Evolutionary conservation across 2,888 invertebrate genomes (phyloP), one percentile per base, ranked within the genome.

Genomic region (Tenthredo notha): DNA sequence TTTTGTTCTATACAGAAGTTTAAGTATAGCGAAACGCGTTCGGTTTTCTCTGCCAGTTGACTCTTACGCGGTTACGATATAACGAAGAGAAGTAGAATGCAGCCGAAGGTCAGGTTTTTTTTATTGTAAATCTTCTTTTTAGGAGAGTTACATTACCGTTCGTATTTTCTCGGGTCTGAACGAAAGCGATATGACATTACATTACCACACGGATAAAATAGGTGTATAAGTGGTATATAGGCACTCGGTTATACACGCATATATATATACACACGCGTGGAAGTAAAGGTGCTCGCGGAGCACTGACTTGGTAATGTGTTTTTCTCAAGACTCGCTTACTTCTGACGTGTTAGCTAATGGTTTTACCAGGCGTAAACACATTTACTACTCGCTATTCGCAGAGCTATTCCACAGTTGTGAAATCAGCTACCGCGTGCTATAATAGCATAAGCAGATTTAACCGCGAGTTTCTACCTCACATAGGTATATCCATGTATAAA

Each of bases 291-390:
- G 40, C 10, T 21, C 43, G 67, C 18, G 70, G 43, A n/a, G 74
- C 74, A 77, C 77, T 77, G 77, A 77, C 77, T 77, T 1, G 77
- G 77, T 77, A 54, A 77, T 77, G 77, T 77, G 77, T 77, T 77
- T 77, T 77, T 77, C 77, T 77, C 54, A 29, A 50, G 77, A 15
- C 54, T 33, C 18, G 18, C 25, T 50, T 54, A 40, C 47, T 47
- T 77, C 18, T 77, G 54, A 77, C 77, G 77, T 33, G 77, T 77
- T 50, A 77, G 77, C 77, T 77, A 77, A 77, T 77, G 77, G 77
- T 77, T 77, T 33, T 54, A 77, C 47, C 77, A 54, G 43, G 77
- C 77, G 54, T 77, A 77, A 77, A 54, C 74, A 74, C 74, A 43
- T 74, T 74, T 25, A 33, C 29, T 33, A 29, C 77, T 15, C 50